phyloP scores from a whole-genome alignment of 2,888 invertebrate genomes.

The Brenthis ino region DNA sequence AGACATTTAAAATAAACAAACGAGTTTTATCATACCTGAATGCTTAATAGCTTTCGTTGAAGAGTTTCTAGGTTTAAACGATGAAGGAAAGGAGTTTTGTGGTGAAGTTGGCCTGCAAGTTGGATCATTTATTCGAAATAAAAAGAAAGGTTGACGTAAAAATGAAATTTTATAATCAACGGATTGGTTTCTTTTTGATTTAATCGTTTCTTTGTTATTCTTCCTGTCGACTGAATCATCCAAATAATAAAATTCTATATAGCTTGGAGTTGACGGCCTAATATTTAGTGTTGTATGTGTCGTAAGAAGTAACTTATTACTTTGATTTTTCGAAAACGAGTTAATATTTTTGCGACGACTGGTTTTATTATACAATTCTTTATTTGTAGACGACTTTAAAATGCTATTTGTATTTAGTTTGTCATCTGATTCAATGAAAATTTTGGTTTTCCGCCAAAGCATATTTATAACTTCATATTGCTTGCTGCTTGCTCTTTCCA shows the following conservation, averaged over 20 bases:
- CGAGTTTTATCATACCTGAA: neutral
- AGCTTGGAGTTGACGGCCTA: constrained; percentile 57
- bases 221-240: constrained; percentile 52
- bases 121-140: constrained; percentile 47
- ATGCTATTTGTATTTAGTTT: constrained; percentile 33
- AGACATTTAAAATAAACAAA: neutral
- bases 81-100: neutral
- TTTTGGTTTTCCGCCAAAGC: constrained; percentile 62
- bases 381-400: constrained; percentile 19
- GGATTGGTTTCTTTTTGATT: constrained; percentile 10
- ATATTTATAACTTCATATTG: constrained; percentile 66
- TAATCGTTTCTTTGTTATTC: constrained; percentile 38
- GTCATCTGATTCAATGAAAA: constrained; percentile 48
- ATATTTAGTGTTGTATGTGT: constrained; percentile 22
- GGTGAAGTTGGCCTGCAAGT: constrained; percentile 32
- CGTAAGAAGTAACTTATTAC: constrained; percentile 23
- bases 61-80: constrained; percentile 19
- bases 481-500: constrained; percentile 56
- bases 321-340: constrained; percentile 9
- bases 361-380: constrained; percentile 19
- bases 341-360: constrained; percentile 12
- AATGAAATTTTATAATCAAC: constrained; percentile 28
- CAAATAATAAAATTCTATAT: constrained; percentile 71
- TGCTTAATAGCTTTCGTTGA: constrained; percentile 22
- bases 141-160: constrained; percentile 44